Base-by-base conservation (phyloP, 2,797 vertebrate species). In the Etheostoma perlongum region DNA sequence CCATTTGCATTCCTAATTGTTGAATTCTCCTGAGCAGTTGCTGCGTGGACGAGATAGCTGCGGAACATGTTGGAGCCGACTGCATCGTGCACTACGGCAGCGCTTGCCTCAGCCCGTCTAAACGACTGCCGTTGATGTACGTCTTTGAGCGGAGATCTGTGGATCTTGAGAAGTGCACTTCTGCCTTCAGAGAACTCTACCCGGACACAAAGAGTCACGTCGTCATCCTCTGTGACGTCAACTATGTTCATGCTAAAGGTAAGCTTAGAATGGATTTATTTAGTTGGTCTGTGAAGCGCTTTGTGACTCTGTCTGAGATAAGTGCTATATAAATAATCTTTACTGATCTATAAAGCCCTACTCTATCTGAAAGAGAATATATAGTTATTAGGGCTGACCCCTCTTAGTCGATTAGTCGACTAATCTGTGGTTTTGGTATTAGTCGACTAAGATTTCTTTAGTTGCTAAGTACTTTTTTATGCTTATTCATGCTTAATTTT, bases 1-100 rank as follows among this genome's bases (percentile, higher is more conserved):
- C 49, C 40, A 1, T 61, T 0, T 2, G 4, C n/a, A 19, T 54
- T 2, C 12, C 3, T 49, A 10, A 5, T 10, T 52, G 36, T 60
- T 42, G 2, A 59, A 54, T 55, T 86, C 36, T 77, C 21, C 12
- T 10, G 46, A 15, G 2, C 93, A 99, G 98, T 79, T 99, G 98
- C 93, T 99, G 98, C 23, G 97, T 99, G 85, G 97, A 99, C 5
- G 97, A 98, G 54, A 96, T 99, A 4, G 96, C 97, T 0, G 97
- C 98, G 0, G 96, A 99, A 59, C 97, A 99, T 0, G 94, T 93
- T 0, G 91, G 88, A 1, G 97, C 96, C 0, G 93, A 96, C 51
- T 94, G 95, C 30, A 94, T 99, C 4, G 91, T 99, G 60, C 98
- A 99, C 90, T 99, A 98, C 0, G 98, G 98, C 71, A 85, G 94